Conservation (phyloP, 2,797 vertebrate genomes). For the Lagodon rhomboides region DNA sequence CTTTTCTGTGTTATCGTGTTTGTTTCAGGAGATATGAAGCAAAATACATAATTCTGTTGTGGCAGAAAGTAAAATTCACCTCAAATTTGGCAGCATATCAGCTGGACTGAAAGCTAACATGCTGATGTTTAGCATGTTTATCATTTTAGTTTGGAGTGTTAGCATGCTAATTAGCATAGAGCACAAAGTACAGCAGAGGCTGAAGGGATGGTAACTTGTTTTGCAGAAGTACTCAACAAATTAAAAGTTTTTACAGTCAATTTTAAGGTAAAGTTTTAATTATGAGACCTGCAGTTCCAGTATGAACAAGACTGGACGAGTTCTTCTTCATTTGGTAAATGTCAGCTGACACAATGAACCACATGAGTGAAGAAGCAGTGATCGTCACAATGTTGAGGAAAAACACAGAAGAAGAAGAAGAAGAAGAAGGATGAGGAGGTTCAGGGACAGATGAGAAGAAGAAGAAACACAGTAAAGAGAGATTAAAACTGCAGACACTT, state of each 20-base stretch:
- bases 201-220: not conserved
- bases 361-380: not conserved
- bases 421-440: not conserved
- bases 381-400: not conserved
- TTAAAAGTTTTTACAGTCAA: not conserved
- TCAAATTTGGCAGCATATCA: no score
- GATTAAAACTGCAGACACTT: no score
- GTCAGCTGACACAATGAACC: not conserved
- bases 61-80: no score
- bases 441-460: not conserved
- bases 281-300: no score
- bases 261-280: not conserved
- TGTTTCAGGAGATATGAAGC: no score
- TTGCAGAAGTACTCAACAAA: not conserved
- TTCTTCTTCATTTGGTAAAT: not conserved
- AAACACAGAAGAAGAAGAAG: not conserved
- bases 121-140: no score
- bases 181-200: not conserved
- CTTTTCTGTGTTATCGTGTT: no score
- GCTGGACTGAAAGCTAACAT: no score
- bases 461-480: no score
- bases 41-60: no score
- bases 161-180: not conserved
- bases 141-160: no score
- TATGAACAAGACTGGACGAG: no score